Base-by-base conservation (phyloP, 2,113 vertebrate species). In the Anguilla japonica region DNA sequence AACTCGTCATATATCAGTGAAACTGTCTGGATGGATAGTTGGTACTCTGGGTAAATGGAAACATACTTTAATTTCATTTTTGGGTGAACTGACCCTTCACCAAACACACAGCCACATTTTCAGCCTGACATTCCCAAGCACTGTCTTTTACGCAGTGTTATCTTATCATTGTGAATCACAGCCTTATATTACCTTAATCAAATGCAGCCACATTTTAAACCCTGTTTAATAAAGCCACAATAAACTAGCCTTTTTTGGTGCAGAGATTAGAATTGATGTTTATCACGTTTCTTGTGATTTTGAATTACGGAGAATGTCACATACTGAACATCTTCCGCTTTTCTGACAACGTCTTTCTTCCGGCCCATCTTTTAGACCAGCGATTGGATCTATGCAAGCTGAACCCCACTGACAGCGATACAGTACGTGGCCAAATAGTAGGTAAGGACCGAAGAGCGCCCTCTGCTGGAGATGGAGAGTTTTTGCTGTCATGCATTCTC, bases 361-460 rank as follows among this genome's bases (percentile, higher is more conserved):
- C 41, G 39, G 1, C 82, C 41, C 8, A 22, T 40, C 87, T 75
- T 89, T 80, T 96, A 99, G 98, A 99, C 96, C 98, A 99, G 96
- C 97, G 98, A 91, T 95, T 99, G 94, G 98, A 99, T 96, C 97
- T 99, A 95, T 99, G 98, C 97, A 99, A 98, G 95, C 96, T 99
- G 92, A 99, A 98, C 89, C 96, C 98, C 88, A 98, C 98, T 50
- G 98, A 99, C 95, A 98, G 97, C 7, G 98, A 99, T 92, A 97
- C 98, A 90, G 97, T 99, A 78, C 96, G 98, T 93, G 98, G 98
- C 91, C 98, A 99, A 93, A 99, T 99, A 91, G 98, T 99, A 93
- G 98, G 98, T 99, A 95, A 96, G 98, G 87, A 89, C 83, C 26
- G 18, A 86, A 89, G 40, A 26, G 43, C 26, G 40, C 80, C 82